Base-by-base conservation (phyloP, 1,140 invertebrate genomes). In the Planococcus citri region DNA sequence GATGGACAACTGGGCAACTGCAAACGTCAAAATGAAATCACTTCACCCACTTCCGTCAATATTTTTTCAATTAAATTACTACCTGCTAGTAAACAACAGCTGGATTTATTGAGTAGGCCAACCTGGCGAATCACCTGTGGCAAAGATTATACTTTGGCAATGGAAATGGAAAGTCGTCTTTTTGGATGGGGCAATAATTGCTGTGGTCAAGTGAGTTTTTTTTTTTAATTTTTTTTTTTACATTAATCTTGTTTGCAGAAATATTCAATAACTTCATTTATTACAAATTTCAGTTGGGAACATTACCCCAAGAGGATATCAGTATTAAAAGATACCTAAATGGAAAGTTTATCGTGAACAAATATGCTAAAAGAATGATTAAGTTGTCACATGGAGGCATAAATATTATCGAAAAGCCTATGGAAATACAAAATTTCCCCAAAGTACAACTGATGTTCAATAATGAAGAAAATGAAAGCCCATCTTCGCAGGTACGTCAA, bases 1-100 rank as follows among this genome's bases (percentile, higher is more conserved):
- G 87, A 88, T 75, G 87, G 85, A 17, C 88, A 89, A 76, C 77
- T 88, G 70, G 88, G 88, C n/a, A 83, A 83, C 71, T 82, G 83
- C 41, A 80, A 78, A 9, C 77, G 82, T 72, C 81, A 82, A 71
- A 81, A 82, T 73, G 75, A 82, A 1, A 21, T 72, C 12, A 76
- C 78, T 69, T 80, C 82, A 12, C 78, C 78, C 8, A 77, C 76
- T 3, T 78, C 80, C 17, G 72, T 72, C 27, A 70, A 74, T 61
- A 12, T 12, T 60, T 68, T 72, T 37, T 71, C 74, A 68, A 72
- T 70, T 69, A 73, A 68, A 6, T 68, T 33, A 68, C 24, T 60
- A 41, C 57, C 70, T 71, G 33, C 71, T 70, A n/a, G 60, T n/a
- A 68, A 70, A n/a, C 64, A 68, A 22, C 71, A 70, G 70, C 20